Evolutionary conservation across 2,888 invertebrate species (phyloP).

Genomic region (Cyaniris semiargus): DNA sequence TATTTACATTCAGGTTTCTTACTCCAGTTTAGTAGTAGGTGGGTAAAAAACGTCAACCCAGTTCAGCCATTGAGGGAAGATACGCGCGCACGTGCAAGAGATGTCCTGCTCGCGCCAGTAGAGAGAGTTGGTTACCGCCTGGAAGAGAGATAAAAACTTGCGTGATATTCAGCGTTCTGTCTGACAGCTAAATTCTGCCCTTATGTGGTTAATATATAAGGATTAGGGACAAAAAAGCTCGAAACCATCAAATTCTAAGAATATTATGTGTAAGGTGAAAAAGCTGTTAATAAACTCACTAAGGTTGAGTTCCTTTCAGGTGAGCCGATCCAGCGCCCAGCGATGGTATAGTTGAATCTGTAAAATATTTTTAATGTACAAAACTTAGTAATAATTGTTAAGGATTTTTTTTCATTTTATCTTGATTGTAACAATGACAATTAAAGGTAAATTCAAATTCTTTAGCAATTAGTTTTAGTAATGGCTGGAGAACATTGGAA

Average conservation of each 20-base stretch:
- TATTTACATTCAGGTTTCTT: conserved; percentile 37
- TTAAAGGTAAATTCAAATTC: too few relatives aligned
- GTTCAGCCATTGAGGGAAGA: conserved; percentile 63
- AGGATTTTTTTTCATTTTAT: too few relatives aligned
- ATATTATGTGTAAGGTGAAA: too few relatives aligned
- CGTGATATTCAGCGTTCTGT: not conserved
- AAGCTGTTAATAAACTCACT: conserved; percentile 46
- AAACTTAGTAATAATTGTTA: too few relatives aligned
- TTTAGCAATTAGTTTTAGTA: too few relatives aligned
- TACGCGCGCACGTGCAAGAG: conserved; percentile 62
- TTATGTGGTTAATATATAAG: too few relatives aligned
- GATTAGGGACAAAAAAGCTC: too few relatives aligned
- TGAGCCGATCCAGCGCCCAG: conserved; percentile 67
- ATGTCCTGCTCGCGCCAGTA: conserved; percentile 68
- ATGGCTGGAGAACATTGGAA: too few relatives aligned
- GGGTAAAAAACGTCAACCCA: conserved; percentile 71
- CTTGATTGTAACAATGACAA: too few relatives aligned
- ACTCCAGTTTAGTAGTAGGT: conserved; percentile 61
- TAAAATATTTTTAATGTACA: conserved; percentile 30
- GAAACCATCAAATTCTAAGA: too few relatives aligned
- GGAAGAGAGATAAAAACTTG: conserved; percentile 31
- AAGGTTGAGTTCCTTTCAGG: conserved; percentile 61
- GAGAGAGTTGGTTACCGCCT: conserved; percentile 67
- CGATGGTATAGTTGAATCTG: conserved; percentile 68
- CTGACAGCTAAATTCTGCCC: too few relatives aligned